These are phyloP conservation scores for Marcusenius ussheri DNA, from an alignment of 2,113 vertebrate genomes.

Conservation along the genomic window DNA sequence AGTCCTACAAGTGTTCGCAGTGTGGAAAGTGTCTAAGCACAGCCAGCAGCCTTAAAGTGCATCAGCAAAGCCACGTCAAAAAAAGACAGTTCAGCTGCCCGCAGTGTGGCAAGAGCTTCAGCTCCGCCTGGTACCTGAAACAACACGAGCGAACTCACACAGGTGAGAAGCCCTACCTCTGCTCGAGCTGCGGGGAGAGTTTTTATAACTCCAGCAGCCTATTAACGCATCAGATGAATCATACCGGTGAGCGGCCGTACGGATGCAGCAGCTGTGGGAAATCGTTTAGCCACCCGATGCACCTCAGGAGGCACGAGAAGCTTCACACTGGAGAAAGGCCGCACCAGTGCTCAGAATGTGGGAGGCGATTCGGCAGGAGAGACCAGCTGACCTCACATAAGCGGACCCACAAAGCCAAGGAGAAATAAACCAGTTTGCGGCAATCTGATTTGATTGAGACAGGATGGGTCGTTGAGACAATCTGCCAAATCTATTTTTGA, in stretches of 20 bases:
- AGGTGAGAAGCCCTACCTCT: conserved; percentile 20
- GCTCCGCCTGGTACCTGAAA: conserved; percentile 8
- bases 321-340: conserved; percentile 5
- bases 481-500: neutral
- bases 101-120: conserved; percentile 20
- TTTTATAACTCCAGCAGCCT: conserved; percentile 14
- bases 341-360: conserved; percentile 23
- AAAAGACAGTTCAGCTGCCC: conserved; percentile 18
- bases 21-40: conserved; percentile 32
- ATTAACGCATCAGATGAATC: conserved; percentile 14
- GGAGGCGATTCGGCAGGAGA: conserved; percentile 12
- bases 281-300: conserved; percentile 10
- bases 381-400: conserved; percentile 12
- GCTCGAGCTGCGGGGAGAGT: conserved; percentile 6
- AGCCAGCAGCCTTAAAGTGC: conserved; percentile 16
- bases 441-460: neutral
- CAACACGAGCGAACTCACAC: conserved; percentile 20
- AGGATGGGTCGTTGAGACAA: neutral
- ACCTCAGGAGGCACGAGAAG: conserved; percentile 23
- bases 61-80: conserved; percentile 15
- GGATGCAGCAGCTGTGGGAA: conserved; percentile 11
- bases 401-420: neutral
- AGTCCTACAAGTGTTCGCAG: conserved; percentile 19
- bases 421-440: neutral
- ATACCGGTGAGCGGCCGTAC: conserved; percentile 8